phyloP scores from a whole-genome alignment of 2,797 vertebrate genomes.

The Myotis findleyi region DNA sequence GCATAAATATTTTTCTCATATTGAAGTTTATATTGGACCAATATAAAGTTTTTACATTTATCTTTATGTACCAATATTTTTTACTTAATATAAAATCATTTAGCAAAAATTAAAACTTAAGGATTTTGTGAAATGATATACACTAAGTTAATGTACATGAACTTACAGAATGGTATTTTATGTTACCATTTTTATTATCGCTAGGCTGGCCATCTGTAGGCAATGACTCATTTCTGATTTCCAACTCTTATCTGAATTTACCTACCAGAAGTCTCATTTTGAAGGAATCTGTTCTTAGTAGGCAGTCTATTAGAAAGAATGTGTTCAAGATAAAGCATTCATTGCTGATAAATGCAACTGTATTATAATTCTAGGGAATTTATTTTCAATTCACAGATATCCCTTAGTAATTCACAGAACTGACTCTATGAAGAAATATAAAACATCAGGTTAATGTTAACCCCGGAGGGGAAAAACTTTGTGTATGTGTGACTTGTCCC shows the following conservation, averaged over 20 bases:
- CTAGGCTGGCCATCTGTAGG: not conserved
- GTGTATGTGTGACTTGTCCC: not conserved
- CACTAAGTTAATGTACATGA: not conserved
- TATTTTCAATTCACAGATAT: constrained; percentile 57
- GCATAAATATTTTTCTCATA: not conserved
- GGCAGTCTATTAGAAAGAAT: not conserved
- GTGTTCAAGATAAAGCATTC: constrained; percentile 26
- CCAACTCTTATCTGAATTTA: not conserved
- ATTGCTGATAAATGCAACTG: not conserved
- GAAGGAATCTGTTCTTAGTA: not conserved
- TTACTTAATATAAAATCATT: constrained; percentile 35
- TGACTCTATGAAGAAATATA: not conserved
- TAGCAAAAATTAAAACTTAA: not conserved
- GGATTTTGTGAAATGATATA: not conserved
- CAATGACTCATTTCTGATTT: not conserved
- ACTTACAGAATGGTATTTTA: not conserved
- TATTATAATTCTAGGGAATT: constrained; percentile 1
- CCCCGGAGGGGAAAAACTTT: not conserved
- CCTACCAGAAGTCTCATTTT: not conserved
- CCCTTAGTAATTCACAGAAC: constrained; percentile 46
- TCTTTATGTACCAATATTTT: not conserved
- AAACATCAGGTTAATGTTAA: not conserved
- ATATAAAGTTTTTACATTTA: not conserved
- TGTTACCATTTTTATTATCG: not conserved
- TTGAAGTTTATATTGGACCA: not conserved